A percentile compares a stretch with the other conserved stretches of the same genome.
Conservation (phyloP, 2,888 invertebrate species). For the Tupiocoris notatus region DNA sequence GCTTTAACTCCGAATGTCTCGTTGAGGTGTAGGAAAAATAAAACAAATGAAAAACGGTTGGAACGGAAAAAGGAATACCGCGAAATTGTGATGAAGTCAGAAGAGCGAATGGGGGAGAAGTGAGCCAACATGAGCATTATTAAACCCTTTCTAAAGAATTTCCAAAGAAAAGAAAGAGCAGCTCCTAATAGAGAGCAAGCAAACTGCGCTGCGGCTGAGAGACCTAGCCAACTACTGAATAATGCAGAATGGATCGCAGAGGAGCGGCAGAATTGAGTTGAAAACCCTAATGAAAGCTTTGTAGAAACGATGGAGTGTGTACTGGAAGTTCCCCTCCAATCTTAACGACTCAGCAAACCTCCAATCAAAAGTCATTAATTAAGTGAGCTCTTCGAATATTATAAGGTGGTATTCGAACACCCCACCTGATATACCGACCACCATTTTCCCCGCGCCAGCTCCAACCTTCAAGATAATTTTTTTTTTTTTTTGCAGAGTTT, state of each 20-base stretch:
- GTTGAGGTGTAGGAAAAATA: no score
- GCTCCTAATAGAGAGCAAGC: slow-evolving; percentile 7
- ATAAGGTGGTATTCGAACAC: slow-evolving; percentile 15
- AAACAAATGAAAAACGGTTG: no score
- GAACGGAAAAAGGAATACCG: background rate
- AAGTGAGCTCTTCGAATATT: slow-evolving; percentile 33
- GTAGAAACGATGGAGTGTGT: background rate
- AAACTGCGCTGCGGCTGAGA: slow-evolving; percentile 16
- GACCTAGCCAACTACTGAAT: slow-evolving; percentile 31
- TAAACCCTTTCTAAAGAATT: background rate
- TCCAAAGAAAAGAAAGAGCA: background rate
- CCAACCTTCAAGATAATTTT: background rate
- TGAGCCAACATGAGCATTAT: background rate
- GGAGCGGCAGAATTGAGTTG: slow-evolving; percentile 24
- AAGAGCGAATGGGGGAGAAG: background rate
- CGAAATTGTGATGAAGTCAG: background rate
- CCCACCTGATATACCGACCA: background rate
- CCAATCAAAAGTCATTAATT: slow-evolving; percentile 38
- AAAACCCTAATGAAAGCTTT: slow-evolving; percentile 34
- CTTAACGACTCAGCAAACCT: slow-evolving; percentile 34
- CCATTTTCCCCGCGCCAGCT: background rate
- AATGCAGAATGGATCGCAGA: slow-evolving; percentile 31
- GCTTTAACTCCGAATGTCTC: no score
- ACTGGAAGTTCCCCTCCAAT: background rate
- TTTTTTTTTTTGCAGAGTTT: background rate